Percentiles rank a stretch among this genome's conserved stretches.
These are phyloP conservation scores for Harpalus rubripes DNA, from an alignment of 2,888 invertebrate genomes.

Conservation along the genomic window DNA sequence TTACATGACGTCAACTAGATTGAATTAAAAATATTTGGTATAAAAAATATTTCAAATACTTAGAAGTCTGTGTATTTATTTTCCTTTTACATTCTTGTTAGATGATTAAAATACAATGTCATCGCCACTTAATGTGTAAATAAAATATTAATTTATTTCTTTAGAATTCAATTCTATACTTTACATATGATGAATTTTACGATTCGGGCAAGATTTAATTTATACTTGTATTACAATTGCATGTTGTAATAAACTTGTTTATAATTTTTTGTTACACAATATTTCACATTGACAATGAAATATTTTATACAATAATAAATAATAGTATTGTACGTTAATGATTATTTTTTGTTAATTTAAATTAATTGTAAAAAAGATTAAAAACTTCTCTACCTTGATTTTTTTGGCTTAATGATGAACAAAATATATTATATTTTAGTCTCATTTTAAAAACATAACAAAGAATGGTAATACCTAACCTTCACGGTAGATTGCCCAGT, in stretches of 20 bases:
- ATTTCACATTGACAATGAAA: no score
- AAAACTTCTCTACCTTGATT: constrained; percentile 20
- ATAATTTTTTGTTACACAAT: no score
- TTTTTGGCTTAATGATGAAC: neutral
- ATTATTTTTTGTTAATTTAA: neutral
- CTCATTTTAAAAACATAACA: constrained; percentile 1
- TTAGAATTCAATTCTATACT: no score
- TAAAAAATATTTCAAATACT: neutral
- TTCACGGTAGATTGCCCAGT: constrained; percentile 30
- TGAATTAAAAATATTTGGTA: neutral
- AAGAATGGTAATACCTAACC: constrained; percentile 29
- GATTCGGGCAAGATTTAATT: no score
- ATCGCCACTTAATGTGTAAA: no score
- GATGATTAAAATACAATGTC: no score
- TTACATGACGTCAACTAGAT: neutral
- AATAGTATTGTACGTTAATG: neutral
- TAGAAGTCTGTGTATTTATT: neutral
- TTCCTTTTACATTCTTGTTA: no score
- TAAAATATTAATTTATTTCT: no score
- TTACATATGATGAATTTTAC: no score
- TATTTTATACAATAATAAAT: no score
- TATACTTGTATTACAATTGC: no score
- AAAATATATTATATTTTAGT: constrained; percentile 1
- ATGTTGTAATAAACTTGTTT: no score
- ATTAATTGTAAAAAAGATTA: neutral